phyloP scores from a whole-genome alignment of 2,888 invertebrate species.

The Neoitamus cyanurus region DNA sequence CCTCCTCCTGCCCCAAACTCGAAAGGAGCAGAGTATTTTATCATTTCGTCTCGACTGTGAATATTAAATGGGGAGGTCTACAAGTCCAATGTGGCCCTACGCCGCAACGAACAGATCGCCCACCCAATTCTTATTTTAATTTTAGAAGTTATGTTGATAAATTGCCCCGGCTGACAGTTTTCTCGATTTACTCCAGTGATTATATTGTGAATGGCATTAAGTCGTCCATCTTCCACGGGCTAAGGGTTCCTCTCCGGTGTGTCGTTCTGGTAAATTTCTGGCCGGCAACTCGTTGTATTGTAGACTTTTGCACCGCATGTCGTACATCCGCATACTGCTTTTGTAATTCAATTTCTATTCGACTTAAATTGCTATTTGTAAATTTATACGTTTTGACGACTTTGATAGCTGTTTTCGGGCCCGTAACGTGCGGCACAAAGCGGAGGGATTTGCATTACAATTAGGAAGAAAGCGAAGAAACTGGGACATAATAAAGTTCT shows the following conservation, averaged over 20 bases:
- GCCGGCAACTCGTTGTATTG: not conserved
- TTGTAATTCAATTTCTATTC: not conserved
- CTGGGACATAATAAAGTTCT: not conserved
- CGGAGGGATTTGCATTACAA: not conserved
- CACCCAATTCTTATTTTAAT: not conserved
- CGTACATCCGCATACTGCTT: not conserved
- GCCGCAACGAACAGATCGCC: not conserved
- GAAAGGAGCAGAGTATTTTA: not conserved
- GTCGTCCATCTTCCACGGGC: slow-evolving; percentile 13
- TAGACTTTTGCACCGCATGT: not conserved
- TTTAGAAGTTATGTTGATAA: slow-evolving; percentile 34
- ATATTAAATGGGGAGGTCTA: not conserved
- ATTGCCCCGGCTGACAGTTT: not conserved
- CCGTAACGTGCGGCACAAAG: not conserved
- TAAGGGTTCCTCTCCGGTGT: not conserved
- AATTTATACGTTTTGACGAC: not conserved
- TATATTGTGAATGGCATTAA: slow-evolving; percentile 2
- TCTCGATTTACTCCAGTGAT: slow-evolving; percentile 27
- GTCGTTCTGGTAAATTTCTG: not conserved
- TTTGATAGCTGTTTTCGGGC: not conserved
- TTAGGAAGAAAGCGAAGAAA: not conserved
- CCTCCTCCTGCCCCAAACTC: not conserved
- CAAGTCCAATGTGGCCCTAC: not conserved
- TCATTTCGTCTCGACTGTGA: not conserved
- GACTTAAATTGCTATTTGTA: not conserved